Evolutionary conservation across 1,140 invertebrate genomes (phyloP).

Genomic region (Maconellicoccus hirsutus): DNA sequence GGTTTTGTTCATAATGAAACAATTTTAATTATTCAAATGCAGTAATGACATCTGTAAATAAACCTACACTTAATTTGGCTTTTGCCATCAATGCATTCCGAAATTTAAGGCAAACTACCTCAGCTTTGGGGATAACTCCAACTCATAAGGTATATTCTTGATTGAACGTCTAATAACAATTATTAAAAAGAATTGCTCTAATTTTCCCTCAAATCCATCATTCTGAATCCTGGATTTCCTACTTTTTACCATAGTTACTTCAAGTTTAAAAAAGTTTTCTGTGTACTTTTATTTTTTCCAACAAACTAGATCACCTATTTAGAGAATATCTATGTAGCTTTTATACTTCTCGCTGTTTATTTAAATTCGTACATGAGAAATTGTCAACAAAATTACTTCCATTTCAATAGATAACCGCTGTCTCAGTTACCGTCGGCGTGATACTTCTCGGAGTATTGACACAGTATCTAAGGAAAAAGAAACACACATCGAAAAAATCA

Average conservation of each 20-base stretch:
- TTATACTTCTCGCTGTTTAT: not conserved
- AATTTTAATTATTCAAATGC: not conserved
- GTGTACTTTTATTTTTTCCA: too few relatives aligned
- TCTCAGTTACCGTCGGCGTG: not conserved
- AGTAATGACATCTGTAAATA: not conserved
- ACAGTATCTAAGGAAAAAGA: not conserved
- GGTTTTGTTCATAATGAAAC: not conserved
- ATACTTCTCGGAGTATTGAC: not conserved
- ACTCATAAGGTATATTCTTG: not conserved
- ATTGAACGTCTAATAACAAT: not conserved
- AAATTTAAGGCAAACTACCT: not conserved
- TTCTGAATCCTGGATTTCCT: too few relatives aligned
- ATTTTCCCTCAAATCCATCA: too few relatives aligned
- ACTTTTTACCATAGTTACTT: too few relatives aligned
- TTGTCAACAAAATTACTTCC: not conserved
- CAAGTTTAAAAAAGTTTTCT: too few relatives aligned
- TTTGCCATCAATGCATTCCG: not conserved
- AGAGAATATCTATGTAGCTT: not conserved
- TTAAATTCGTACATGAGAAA: not conserved
- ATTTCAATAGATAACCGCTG: not conserved
- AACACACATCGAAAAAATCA: not conserved
- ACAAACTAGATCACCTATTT: too few relatives aligned
- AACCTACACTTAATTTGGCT: slow-evolving; percentile 3
- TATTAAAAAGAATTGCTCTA: too few relatives aligned
- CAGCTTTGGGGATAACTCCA: not conserved